Evolutionary conservation across 2,797 vertebrate genomes (phyloP), one percentile per base, ranked within the genome.

Genomic region (Cyclopterus lumpus): DNA sequence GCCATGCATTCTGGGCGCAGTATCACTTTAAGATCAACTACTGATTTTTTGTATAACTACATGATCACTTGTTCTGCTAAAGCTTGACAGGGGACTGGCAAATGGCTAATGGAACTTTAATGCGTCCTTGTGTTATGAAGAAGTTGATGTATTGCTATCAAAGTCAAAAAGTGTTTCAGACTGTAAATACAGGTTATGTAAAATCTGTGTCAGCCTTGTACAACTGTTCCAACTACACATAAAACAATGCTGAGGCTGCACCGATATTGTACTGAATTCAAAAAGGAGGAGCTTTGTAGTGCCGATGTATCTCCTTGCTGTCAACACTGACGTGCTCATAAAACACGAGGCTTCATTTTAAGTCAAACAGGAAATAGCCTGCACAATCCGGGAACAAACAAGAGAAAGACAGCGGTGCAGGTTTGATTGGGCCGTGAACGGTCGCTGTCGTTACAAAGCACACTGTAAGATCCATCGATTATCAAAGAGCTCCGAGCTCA

Each of bases 391-490:
- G 90, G 86, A 89, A 89, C 88, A 89, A 92, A 89, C 81, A 91
- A 79, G 82, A 62, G 90, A 79, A n/a, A 88, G 86, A 88, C 80
- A 69, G 75, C 80, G n/a, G 67, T 38, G 82, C 76, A 32, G n/a
- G 77, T 90, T 83, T 93, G 92, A 93, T 93, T 91, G 87, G 91
- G 83, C 87, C 71, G 67, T 75, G 85, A 93, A 89, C 80, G 84
- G 89, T 86, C 77, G 86, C 88, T 83, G 91, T 91, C 83, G 80
- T 86, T 90, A 87, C 89, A 92, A 92, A 92, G 90, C 89, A 60
- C 91, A 90, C 86, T 88, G 89, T 92, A 82, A 88, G 91, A 88
- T 91, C 90, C 91, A 91, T 93, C 90, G 89, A 90, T 93, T 93
- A 93, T 94, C 92, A 93, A 93, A 94, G 92, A 86, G 87, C 85